Conservation (phyloP, 2,888 invertebrate genomes). For the Cordilura impudica region DNA sequence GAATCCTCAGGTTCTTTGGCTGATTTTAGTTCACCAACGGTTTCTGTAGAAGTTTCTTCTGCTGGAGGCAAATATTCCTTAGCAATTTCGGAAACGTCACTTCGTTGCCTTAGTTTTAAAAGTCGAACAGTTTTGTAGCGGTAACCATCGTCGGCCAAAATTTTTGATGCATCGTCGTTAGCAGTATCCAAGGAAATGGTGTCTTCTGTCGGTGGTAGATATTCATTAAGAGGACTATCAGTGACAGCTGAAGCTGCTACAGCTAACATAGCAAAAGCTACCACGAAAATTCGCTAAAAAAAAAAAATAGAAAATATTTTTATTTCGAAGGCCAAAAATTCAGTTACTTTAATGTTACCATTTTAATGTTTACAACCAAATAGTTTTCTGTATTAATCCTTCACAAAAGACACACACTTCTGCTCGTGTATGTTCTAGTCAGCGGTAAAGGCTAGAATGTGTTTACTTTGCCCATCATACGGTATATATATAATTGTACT, state of each 20-base stretch:
- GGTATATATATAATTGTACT: slow-evolving; percentile 22
- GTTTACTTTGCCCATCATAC: background rate
- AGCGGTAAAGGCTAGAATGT: slow-evolving; percentile 26
- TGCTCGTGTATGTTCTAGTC: slow-evolving; percentile 5
- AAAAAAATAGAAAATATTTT: background rate
- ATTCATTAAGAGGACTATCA: slow-evolving; percentile 54
- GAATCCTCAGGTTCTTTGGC: background rate
- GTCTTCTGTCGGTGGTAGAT: slow-evolving; percentile 58
- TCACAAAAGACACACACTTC: background rate
- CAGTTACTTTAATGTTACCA: slow-evolving; percentile 7
- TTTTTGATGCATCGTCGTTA: slow-evolving; percentile 20
- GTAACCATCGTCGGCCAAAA: slow-evolving; percentile 50
- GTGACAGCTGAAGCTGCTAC: slow-evolving; percentile 53
- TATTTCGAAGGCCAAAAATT: background rate
- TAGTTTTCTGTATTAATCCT: background rate
- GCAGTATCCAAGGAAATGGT: slow-evolving; percentile 5
- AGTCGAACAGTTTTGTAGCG: slow-evolving; percentile 48
- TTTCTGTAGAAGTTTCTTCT: slow-evolving; percentile 42
- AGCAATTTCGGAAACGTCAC: slow-evolving; percentile 68
- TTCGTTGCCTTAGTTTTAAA: slow-evolving; percentile 52
- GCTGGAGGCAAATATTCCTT: slow-evolving; percentile 71
- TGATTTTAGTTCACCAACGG: slow-evolving; percentile 17
- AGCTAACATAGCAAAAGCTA: slow-evolving; percentile 49
- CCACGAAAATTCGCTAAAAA: slow-evolving; percentile 56
- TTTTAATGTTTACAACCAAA: slow-evolving; percentile 37